phyloP scores from a whole-genome alignment of 1,140 invertebrate genomes.

The Elysia chlorotica region DNA sequence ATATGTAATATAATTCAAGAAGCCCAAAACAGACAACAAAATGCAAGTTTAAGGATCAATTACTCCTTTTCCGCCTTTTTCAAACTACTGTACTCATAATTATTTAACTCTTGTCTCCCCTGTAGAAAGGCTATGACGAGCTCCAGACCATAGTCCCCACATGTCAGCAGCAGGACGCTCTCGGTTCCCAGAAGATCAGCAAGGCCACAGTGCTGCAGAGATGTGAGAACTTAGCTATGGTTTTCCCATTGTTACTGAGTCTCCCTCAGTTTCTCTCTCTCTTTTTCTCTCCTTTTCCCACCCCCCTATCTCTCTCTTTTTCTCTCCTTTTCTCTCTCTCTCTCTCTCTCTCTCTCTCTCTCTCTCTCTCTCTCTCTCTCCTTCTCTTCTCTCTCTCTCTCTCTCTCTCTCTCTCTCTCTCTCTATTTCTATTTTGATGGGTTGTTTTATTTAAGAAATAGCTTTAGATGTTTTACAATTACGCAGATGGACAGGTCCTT shows the following conservation, averaged over 20 bases:
- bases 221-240: conserved; percentile 75
- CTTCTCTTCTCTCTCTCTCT: background rate
- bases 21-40: no score
- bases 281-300: background rate
- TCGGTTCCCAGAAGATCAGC: conserved; percentile 84
- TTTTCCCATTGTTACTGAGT: background rate
- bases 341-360: background rate
- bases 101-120: no score
- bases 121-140: conserved; percentile 63
- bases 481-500: no score
- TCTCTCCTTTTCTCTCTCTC: background rate
- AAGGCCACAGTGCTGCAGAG: conserved; percentile 94
- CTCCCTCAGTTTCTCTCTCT: background rate
- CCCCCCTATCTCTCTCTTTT: background rate
- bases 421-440: no score
- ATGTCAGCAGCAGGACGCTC: conserved; percentile 82
- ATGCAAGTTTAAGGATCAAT: no score
- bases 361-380: background rate
- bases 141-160: conserved; percentile 82
- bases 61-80: no score
- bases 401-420: no score
- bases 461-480: no score
- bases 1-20: no score
- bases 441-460: no score
- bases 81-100: no score